These are phyloP conservation scores for Calyptomena viridis DNA, from an alignment of 2,113 vertebrate species.

Conservation along the genomic window DNA sequence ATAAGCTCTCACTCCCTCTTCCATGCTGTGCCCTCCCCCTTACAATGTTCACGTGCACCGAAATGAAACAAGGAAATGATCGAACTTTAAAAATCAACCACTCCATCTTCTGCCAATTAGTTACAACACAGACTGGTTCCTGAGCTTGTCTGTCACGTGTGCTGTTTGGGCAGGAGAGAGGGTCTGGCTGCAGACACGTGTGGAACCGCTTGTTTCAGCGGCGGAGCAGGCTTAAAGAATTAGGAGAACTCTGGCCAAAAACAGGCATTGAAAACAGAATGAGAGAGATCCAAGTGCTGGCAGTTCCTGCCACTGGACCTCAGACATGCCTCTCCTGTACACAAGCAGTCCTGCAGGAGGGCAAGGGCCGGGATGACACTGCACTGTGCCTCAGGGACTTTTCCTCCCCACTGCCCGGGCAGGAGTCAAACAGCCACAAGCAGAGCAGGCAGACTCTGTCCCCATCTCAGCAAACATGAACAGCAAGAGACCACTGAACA, in stretches of 20 bases:
- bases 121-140: background rate
- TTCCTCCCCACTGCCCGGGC: background rate
- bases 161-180: background rate
- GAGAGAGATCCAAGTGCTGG: background rate
- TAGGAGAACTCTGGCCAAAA: background rate
- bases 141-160: background rate
- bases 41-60: background rate
- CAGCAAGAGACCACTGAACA: background rate
- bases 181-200: background rate
- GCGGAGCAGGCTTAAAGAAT: background rate
- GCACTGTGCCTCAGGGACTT: background rate
- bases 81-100: background rate
- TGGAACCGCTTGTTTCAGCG: background rate
- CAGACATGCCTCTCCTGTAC: background rate
- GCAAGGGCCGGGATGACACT: background rate
- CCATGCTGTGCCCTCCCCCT: background rate
- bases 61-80: background rate
- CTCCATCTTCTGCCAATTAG: background rate
- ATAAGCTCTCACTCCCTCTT: background rate
- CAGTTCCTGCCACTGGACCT: background rate
- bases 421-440: background rate
- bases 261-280: accelerated
- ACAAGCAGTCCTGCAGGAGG: accelerated
- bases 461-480: background rate
- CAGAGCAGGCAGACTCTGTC: background rate